Evolutionary conservation across 2,113 vertebrate genomes (phyloP).

Genomic region (Peromyscus leucopus): DNA sequence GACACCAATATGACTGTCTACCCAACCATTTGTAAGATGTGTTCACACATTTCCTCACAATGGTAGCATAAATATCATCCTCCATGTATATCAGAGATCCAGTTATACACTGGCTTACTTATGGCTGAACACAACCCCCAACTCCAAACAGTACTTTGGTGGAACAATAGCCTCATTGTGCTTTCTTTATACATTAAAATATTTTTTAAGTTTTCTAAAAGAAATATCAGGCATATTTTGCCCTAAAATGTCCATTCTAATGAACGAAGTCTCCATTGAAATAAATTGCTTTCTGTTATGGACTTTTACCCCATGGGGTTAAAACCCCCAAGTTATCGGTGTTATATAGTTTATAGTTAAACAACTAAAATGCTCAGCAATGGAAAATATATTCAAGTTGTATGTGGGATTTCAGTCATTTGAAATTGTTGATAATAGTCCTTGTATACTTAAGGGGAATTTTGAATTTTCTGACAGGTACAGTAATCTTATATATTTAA

Average conservation of each 20-base stretch:
- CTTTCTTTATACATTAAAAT: conserved; percentile 31
- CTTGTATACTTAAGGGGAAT: background rate
- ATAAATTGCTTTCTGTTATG: conserved; percentile 31
- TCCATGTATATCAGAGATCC: conserved; percentile 48
- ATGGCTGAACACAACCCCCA: conserved; percentile 27
- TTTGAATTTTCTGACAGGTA: conserved; percentile 37
- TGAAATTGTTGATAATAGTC: background rate
- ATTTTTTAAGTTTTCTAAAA: conserved; percentile 60
- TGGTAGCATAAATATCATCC: conserved; percentile 66
- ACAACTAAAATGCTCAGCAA: conserved; percentile 52
- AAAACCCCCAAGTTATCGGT: conserved; percentile 72
- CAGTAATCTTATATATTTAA: background rate
- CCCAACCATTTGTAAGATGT: conserved; percentile 76
- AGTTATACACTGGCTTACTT: background rate
- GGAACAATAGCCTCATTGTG: background rate
- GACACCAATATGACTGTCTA: conserved; percentile 77
- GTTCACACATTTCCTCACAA: conserved; percentile 57
- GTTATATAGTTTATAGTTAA: conserved; percentile 63
- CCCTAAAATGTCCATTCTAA: background rate
- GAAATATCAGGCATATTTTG: conserved; percentile 48
- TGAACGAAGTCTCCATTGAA: conserved; percentile 61
- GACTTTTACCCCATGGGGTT: conserved; percentile 9
- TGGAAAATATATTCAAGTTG: conserved; percentile 6
- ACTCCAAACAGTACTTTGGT: conserved; percentile 62
- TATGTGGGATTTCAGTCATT: background rate